These are phyloP conservation scores for Calameuta pallipes DNA, from an alignment of 2,888 invertebrate genomes.

Conservation along the genomic window DNA sequence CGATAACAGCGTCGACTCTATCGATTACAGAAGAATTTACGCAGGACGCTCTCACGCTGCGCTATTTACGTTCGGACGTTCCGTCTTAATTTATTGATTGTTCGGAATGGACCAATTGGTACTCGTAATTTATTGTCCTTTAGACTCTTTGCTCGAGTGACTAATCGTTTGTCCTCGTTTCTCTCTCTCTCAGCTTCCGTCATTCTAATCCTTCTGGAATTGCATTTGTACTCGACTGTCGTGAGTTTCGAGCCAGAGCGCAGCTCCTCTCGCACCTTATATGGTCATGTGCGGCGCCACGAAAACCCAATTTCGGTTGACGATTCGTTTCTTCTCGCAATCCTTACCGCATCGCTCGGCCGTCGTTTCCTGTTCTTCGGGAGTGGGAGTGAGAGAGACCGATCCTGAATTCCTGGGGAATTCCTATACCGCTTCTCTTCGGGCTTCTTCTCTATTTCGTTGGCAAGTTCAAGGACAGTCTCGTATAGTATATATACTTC, in stretches of 20 bases:
- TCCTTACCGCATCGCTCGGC: background rate
- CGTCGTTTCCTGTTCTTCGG: background rate
- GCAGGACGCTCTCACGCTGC: background rate
- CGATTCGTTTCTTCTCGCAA: background rate
- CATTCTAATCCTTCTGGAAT: background rate
- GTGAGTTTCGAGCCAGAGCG: background rate
- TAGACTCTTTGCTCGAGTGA: background rate
- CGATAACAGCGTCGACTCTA: background rate
- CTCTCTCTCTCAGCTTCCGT: background rate
- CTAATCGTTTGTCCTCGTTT: background rate
- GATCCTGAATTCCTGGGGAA: background rate
- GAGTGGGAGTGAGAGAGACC: background rate
- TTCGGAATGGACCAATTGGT: background rate
- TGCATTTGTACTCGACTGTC: background rate
- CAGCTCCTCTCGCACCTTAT: background rate
- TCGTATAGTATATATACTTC: background rate
- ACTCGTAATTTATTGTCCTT: background rate
- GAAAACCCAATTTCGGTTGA: background rate
- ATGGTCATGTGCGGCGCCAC: background rate
- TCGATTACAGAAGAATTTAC: background rate
- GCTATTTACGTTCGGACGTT: background rate
- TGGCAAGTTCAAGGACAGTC: constrained; percentile 1
- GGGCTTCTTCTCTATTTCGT: background rate
- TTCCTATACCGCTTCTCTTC: background rate
- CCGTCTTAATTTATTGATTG: background rate